Evolutionary conservation across 2,797 vertebrate genomes (phyloP).

Genomic region (Poeciliopsis presidionis): DNA sequence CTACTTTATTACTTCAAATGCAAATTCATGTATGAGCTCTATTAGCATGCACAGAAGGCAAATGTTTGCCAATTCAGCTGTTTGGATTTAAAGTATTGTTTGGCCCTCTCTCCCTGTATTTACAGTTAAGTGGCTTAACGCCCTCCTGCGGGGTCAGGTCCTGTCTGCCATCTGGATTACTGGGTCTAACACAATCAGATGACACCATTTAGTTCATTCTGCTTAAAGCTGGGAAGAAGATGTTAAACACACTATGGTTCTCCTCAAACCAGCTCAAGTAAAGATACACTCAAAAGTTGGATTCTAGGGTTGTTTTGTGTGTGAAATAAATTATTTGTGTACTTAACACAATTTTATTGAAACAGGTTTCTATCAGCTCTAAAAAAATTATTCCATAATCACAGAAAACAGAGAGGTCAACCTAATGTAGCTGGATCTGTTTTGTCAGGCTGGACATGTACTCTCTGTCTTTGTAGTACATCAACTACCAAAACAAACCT

Average conservation of each 20-base stretch:
- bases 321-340: slow-evolving; percentile 6
- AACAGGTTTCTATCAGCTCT: slow-evolving; percentile 38
- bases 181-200: slow-evolving; percentile 22
- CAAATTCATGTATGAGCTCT: slow-evolving; percentile 24
- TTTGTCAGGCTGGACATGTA: neutral
- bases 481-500: neutral
- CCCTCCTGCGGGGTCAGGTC: slow-evolving; percentile 52
- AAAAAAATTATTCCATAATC: slow-evolving; percentile 40
- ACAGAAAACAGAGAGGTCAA: slow-evolving; percentile 30
- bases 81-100: slow-evolving; percentile 32
- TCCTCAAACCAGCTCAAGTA: neutral
- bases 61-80: slow-evolving; percentile 26
- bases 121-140: slow-evolving; percentile 72
- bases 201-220: slow-evolving; percentile 36
- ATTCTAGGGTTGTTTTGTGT: neutral
- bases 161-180: slow-evolving; percentile 70
- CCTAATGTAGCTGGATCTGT: slow-evolving; percentile 40
- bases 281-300: neutral
- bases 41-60: slow-evolving; percentile 11
- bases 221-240: slow-evolving; percentile 30
- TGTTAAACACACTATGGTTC: neutral
- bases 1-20: neutral
- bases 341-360: neutral
- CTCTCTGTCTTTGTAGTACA: neutral
- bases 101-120: slow-evolving; percentile 60